Percentiles rank a stretch among this genome's conserved stretches.
These are phyloP conservation scores for Seriola aureovittata DNA, from an alignment of 2,113 vertebrate genomes.

Conservation along the genomic window DNA sequence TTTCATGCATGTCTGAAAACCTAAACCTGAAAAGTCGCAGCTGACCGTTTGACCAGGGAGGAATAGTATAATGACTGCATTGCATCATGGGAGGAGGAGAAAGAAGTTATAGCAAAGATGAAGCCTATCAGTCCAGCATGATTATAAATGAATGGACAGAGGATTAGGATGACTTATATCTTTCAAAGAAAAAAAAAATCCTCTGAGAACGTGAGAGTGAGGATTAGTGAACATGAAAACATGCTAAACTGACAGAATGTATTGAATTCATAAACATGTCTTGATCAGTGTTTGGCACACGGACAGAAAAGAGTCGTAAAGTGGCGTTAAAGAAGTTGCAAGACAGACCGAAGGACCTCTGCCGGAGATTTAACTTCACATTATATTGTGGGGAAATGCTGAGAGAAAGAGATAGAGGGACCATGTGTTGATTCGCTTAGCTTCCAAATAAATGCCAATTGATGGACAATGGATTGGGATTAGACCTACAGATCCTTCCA, in stretches of 20 bases:
- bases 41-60: background rate
- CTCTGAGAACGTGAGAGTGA: background rate
- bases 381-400: background rate
- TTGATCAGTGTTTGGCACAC: background rate
- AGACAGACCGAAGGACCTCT: background rate
- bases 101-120: background rate
- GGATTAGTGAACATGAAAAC: slow-evolving; percentile 9
- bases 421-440: slow-evolving; percentile 26
- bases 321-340: background rate
- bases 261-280: background rate
- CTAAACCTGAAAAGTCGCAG: background rate
- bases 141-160: background rate
- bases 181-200: background rate
- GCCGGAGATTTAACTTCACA: background rate
- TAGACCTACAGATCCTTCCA: slow-evolving; percentile 48
- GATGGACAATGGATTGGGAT: slow-evolving; percentile 60
- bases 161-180: background rate
- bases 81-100: background rate
- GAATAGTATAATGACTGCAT: background rate
- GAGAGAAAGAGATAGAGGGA: slow-evolving; percentile 1
- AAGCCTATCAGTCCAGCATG: background rate
- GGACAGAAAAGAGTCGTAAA: background rate
- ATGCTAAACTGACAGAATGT: background rate
- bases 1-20: background rate
- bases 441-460: slow-evolving; percentile 43